Evolutionary conservation across 2,113 vertebrate species (phyloP).

Genomic region (Thomomys bottae): DNA sequence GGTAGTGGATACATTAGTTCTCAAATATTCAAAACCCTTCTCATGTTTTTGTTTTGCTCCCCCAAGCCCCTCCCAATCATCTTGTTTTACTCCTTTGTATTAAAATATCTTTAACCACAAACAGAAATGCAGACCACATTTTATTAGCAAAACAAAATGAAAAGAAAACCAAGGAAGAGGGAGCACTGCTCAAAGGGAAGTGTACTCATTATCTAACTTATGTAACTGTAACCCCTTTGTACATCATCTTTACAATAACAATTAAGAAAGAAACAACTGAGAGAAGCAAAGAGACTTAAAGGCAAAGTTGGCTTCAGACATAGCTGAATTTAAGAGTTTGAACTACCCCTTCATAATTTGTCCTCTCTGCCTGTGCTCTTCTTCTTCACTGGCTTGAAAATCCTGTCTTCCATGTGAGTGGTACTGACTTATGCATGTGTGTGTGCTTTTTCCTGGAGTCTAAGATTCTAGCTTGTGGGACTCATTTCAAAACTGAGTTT

Average conservation of each 20-base stretch:
- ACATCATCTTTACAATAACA: too few species aligned
- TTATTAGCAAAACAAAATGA: background rate
- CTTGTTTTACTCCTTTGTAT: background rate
- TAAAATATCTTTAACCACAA: background rate
- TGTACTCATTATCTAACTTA: too few species aligned
- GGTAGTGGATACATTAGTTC: too few species aligned
- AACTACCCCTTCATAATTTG: background rate
- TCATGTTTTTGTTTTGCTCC: too few species aligned
- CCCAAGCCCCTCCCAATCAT: too few species aligned
- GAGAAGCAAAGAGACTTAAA: background rate
- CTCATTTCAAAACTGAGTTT: conserved; percentile 3
- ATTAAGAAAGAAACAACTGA: too few species aligned
- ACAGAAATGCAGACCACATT: background rate
- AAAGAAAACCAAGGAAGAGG: too few species aligned
- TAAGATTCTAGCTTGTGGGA: background rate
- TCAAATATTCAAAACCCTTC: too few species aligned
- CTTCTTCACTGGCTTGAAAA: background rate
- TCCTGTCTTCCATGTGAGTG: background rate
- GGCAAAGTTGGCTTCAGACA: background rate
- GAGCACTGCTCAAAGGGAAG: too few species aligned
- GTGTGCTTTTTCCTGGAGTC: background rate
- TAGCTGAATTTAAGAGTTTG: background rate
- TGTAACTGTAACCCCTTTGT: too few species aligned
- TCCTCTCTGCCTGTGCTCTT: background rate
- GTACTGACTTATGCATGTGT: background rate